phyloP scores from a whole-genome alignment of 1,140 invertebrate species.

The Leucophenga varia region DNA sequence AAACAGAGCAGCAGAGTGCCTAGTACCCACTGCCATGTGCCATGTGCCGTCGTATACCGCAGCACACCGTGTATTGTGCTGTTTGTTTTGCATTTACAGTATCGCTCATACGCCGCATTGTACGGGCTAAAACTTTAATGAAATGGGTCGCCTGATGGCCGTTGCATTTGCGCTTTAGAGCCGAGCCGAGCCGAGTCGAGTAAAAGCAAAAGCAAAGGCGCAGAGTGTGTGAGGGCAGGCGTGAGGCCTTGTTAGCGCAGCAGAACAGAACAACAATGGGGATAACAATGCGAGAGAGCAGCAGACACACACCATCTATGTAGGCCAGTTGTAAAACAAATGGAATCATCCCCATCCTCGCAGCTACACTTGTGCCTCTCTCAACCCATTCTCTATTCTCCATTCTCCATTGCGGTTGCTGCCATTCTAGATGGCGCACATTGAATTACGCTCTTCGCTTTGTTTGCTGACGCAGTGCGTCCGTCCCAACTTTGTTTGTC shows the following conservation, averaged over 20 bases:
- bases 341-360: constrained; percentile 2
- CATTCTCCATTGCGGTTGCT: constrained; percentile 2
- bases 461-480: constrained; percentile 12
- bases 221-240: constrained; percentile 9
- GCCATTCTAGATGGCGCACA: constrained; percentile 8
- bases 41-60: too few species aligned
- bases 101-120: constrained; percentile 30
- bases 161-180: constrained; percentile 8
- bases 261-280: constrained; percentile 13
- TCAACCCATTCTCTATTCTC: not conserved
- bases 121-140: constrained; percentile 31
- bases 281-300: constrained; percentile 18
- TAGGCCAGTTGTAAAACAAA: constrained; percentile 9
- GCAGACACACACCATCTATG: constrained; percentile 7
- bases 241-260: constrained; percentile 31
- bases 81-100: constrained; percentile 22
- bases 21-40: not conserved
- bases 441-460: constrained; percentile 13
- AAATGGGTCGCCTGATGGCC: constrained; percentile 24
- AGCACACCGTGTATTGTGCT: constrained; percentile 5
- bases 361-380: not conserved
- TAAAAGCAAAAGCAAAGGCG: too few species aligned
- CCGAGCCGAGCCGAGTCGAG: too few species aligned
- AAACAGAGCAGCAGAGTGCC: not conserved
- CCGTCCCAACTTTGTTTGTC: not conserved